Conservation (phyloP, 2,888 invertebrate species). For the Apoda limacodes region DNA sequence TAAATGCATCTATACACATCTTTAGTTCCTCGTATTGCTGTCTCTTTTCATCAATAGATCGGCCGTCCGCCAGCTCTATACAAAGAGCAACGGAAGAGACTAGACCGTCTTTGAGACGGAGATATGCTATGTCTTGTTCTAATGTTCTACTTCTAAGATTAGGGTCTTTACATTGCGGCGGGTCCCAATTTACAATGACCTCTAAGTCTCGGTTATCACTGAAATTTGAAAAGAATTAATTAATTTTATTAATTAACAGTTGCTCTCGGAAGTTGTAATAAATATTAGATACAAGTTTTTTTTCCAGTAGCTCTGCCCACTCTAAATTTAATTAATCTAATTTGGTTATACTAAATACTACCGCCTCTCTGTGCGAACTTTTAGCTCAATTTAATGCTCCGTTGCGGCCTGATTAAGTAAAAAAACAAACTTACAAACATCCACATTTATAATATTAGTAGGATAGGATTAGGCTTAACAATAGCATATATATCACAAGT, state of each 20-base stretch:
- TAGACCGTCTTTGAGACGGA: slow-evolving; percentile 46
- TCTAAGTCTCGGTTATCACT: slow-evolving; percentile 84
- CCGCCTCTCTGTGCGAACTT: no score
- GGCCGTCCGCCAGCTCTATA: slow-evolving; percentile 39
- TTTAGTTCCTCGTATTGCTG: slow-evolving; percentile 34
- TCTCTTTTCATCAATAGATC: slow-evolving; percentile 29
- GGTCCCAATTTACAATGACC: slow-evolving; percentile 79
- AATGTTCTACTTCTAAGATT: slow-evolving; percentile 38
- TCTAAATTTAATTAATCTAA: no score
- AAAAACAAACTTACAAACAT: no score
- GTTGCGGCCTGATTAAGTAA: no score
- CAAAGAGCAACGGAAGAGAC: slow-evolving; percentile 44
- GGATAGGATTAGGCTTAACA: no score
- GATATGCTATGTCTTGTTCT: slow-evolving; percentile 45
- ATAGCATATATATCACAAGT: no score
- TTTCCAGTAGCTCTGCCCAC: no score
- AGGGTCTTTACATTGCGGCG: slow-evolving; percentile 52
- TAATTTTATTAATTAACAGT: no score
- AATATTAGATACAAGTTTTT: not conserved
- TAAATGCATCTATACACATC: slow-evolving; percentile 38
- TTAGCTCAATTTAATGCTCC: no score
- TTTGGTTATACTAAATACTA: no score
- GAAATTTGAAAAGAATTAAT: slow-evolving; percentile 21
- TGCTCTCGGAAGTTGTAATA: slow-evolving; percentile 2
- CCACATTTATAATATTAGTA: no score